phyloP scores from a whole-genome alignment of 1,140 invertebrate genomes.

The Drosophila santomea region DNA sequence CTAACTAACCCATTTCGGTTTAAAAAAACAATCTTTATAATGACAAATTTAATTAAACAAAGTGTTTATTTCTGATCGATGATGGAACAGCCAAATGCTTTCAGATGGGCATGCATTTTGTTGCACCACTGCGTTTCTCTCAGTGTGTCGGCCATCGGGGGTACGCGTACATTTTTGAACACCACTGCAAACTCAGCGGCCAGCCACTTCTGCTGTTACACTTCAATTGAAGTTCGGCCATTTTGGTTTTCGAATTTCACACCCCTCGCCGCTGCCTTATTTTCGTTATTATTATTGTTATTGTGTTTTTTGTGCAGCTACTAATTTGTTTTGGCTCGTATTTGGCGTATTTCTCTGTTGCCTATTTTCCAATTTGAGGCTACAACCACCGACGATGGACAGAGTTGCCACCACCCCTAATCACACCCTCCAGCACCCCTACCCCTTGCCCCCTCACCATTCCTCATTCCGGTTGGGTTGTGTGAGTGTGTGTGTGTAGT shows the following conservation, averaged over 20 bases:
- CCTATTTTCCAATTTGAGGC: constrained; percentile 72
- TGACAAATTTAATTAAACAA: too few species aligned
- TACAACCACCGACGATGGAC: constrained; percentile 18
- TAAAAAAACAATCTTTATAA: too few species aligned
- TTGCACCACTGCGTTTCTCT: not conserved
- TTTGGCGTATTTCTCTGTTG: constrained; percentile 39
- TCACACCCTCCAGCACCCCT: not conserved
- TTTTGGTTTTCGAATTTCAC: constrained; percentile 49
- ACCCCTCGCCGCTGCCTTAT: constrained; percentile 26
- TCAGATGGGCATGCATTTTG: too few species aligned
- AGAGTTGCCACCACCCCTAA: constrained; percentile 15
- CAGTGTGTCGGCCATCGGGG: constrained; percentile 22
- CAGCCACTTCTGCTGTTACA: constrained; percentile 67
- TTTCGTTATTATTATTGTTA: constrained; percentile 16
- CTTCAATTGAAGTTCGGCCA: constrained; percentile 74
- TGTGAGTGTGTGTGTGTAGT: constrained; percentile 18
- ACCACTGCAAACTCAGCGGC: constrained; percentile 24
- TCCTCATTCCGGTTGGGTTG: constrained; percentile 12
- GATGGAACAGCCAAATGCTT: too few species aligned
- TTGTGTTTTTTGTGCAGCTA: constrained; percentile 35
- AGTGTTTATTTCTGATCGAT: too few species aligned
- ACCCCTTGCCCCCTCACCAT: not conserved
- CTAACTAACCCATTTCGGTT: too few species aligned
- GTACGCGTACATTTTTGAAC: constrained; percentile 1
- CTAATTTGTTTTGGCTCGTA: constrained; percentile 58